These are phyloP conservation scores for Aleiodes alternator DNA, from an alignment of 2,888 invertebrate species.

Conservation along the genomic window DNA sequence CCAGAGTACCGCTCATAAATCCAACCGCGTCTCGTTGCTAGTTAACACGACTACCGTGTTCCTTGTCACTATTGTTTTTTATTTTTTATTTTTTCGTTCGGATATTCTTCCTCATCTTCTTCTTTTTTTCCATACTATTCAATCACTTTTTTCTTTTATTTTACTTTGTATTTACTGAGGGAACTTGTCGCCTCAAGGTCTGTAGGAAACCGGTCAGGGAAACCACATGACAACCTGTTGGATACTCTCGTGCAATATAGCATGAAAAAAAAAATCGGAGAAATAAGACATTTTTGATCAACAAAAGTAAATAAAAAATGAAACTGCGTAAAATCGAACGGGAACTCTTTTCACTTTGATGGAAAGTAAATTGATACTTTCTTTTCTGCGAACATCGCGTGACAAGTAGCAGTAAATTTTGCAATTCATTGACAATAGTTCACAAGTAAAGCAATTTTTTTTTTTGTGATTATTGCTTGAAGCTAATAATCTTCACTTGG, in stretches of 20 bases:
- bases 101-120: slow-evolving; percentile 21
- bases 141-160: slow-evolving; percentile 25
- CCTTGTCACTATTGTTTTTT: slow-evolving; percentile 24
- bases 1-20: slow-evolving; percentile 69
- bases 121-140: slow-evolving; percentile 22
- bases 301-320: not conserved
- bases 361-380: slow-evolving; percentile 18
- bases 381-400: slow-evolving; percentile 31
- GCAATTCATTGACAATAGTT: not conserved
- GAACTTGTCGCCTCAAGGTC: slow-evolving; percentile 22
- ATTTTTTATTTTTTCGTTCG: not conserved
- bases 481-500: not conserved
- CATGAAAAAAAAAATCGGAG: not conserved
- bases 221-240: slow-evolving; percentile 43
- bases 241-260: slow-evolving; percentile 16
- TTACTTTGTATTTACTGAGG: slow-evolving; percentile 14
- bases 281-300: slow-evolving; percentile 18
- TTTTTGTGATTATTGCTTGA: not conserved
- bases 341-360: not conserved
- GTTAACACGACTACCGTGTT: slow-evolving; percentile 22
- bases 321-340: not conserved
- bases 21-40: slow-evolving; percentile 63
- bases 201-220: slow-evolving; percentile 20
- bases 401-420: slow-evolving; percentile 6
- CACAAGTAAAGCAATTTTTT: no score